These are phyloP conservation scores for Drosophila guanche DNA, from an alignment of 1,140 invertebrate genomes.

Conservation along the genomic window DNA sequence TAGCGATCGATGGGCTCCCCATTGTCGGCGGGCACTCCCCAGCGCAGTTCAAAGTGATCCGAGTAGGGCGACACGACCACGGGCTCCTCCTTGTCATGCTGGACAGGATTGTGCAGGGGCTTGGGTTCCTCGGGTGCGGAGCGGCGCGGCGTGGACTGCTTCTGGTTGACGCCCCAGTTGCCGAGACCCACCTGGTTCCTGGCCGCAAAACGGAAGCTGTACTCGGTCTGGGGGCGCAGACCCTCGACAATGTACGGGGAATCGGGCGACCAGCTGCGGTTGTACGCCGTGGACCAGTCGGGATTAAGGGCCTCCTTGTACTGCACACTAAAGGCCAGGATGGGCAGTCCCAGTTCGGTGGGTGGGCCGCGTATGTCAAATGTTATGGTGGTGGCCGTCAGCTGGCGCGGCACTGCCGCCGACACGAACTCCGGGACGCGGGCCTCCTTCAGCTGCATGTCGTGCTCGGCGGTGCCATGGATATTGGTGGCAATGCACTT, in stretches of 20 bases:
- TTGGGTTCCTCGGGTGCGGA: constrained; percentile 83
- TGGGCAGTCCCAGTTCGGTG: constrained; percentile 89
- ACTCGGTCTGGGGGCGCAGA: constrained; percentile 90
- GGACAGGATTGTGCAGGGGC: constrained; percentile 73
- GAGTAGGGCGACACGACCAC: constrained; percentile 85
- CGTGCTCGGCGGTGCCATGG: constrained; percentile 87
- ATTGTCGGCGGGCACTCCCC: constrained; percentile 93
- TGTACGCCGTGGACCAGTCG: constrained; percentile 87
- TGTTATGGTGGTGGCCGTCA: constrained; percentile 92
- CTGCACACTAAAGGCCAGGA: constrained; percentile 89
- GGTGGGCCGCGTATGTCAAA: constrained; percentile 90
- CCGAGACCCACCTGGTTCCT: constrained; percentile 92
- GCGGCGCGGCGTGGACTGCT: constrained; percentile 86
- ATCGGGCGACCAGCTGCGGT: constrained; percentile 90
- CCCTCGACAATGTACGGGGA: constrained; percentile 91
- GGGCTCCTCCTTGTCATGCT: constrained; percentile 79
- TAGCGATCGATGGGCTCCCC: constrained; percentile 94
- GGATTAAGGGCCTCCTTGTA: constrained; percentile 88
- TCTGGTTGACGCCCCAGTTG: constrained; percentile 86
- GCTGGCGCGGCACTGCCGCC: constrained; percentile 86
- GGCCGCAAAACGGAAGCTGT: constrained; percentile 93
- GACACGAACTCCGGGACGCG: constrained; percentile 84
- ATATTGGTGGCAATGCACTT: constrained; percentile 92
- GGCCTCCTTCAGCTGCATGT: constrained; percentile 90
- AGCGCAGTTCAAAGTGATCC: constrained; percentile 91